Conservation (phyloP, 2,888 invertebrate species). For the Carterocephalus palaemon region DNA sequence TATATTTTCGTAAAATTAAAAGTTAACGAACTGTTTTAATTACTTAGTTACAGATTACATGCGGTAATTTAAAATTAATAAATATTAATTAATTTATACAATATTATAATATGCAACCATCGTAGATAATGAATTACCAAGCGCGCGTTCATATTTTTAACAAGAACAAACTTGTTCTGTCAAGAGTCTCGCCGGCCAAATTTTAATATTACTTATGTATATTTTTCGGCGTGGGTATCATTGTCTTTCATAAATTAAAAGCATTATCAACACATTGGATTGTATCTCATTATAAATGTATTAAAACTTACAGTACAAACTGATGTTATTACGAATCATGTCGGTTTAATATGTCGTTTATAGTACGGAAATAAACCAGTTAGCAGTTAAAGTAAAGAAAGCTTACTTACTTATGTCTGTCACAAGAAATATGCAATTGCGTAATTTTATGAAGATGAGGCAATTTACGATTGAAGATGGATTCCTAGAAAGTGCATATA, state of each 20-base stretch:
- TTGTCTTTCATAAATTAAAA: slow-evolving; percentile 28
- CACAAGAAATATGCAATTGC: too few species aligned
- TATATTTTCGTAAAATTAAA: slow-evolving; percentile 49
- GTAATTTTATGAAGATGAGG: too few species aligned
- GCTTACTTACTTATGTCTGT: too few species aligned
- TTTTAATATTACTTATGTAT: slow-evolving; percentile 14
- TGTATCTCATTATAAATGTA: slow-evolving; percentile 16
- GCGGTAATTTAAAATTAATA: slow-evolving; percentile 44
- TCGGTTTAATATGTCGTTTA: neutral
- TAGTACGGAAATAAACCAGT: too few species aligned
- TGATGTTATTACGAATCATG: slow-evolving; percentile 6
- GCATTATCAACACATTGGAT: slow-evolving; percentile 18
- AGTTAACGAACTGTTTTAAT: slow-evolving; percentile 61
- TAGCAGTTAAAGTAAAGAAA: too few species aligned
- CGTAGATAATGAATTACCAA: slow-evolving; percentile 20
- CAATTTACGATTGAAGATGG: too few species aligned
- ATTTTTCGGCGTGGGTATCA: slow-evolving; percentile 23
- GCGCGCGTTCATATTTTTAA: slow-evolving; percentile 22
- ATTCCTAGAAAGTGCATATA: too few species aligned
- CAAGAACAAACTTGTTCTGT: slow-evolving; percentile 20
- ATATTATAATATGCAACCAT: slow-evolving; percentile 18
- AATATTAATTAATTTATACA: slow-evolving; percentile 23
- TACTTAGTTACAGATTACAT: slow-evolving; percentile 46
- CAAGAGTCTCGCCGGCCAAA: slow-evolving; percentile 11
- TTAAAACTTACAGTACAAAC: slow-evolving; percentile 12